Evolutionary conservation across 2,797 vertebrate species (phyloP).

Genomic region (Taeniopygia guttata): DNA sequence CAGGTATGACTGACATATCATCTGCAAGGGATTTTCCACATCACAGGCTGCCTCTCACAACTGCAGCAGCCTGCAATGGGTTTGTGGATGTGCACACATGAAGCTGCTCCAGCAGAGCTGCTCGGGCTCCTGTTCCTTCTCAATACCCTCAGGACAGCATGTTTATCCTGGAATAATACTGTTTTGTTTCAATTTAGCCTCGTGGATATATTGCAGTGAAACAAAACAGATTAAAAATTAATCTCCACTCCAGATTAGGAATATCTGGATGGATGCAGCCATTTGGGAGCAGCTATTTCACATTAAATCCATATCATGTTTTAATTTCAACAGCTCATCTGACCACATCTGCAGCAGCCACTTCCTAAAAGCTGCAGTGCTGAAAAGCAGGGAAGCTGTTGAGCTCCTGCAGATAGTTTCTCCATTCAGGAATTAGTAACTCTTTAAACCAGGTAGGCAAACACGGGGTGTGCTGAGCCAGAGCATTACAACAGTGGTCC

Average conservation of each 20-base stretch:
- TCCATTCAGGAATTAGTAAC: conserved; percentile 19
- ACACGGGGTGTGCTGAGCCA: background rate
- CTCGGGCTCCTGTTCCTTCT: background rate
- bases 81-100: background rate
- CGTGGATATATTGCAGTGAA: background rate
- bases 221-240: background rate
- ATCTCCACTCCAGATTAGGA: background rate
- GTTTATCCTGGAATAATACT: background rate
- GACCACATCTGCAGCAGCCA: background rate
- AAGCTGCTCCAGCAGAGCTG: conserved; percentile 3
- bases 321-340: background rate
- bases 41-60: conserved; percentile 18
- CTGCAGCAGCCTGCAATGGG: background rate
- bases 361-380: background rate
- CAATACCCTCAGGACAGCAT: background rate
- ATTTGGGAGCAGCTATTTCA: background rate
- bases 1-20: conserved; percentile 49
- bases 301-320: background rate
- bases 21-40: conserved; percentile 48
- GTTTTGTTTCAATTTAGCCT: conserved; percentile 11
- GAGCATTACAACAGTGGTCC: conserved; percentile 25
- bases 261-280: background rate
- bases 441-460: conserved; percentile 50
- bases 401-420: background rate
- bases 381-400: background rate